Evolutionary conservation across 2,113 vertebrate genomes (phyloP), one percentile per base, ranked within the genome.

Genomic region (Galeopterus variegatus): DNA sequence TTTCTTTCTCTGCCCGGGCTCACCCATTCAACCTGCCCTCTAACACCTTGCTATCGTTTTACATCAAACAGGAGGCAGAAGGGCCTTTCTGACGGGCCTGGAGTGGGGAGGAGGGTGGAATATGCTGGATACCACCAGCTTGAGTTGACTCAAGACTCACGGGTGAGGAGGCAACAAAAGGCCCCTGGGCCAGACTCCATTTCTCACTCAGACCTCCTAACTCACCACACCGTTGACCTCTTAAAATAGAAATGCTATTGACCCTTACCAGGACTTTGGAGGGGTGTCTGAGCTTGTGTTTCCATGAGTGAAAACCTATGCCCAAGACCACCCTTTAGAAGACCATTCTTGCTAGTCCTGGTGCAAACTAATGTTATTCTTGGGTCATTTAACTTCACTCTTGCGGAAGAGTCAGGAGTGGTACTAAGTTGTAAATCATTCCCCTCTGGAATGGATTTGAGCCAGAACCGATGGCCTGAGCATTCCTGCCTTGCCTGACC

Each of bases 311-410:
- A 98, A 98, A 98, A 97, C 93, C 97, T 97, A 97, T 94, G 97
- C 93, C 62, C 41, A 72, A 97, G 98, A 98, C 99, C 99, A 99
- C 98, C 98, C 98, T 98, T 98, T 98, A 98, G 98, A 97, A 98
- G 93, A 90, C 98, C 95, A 65, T 98, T 98, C 98, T 97, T 85
- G 94, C 97, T 98, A 98, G 95, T 97, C 98, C 98, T 96, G 97
- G 93, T 97, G 97, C 97, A 98, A 98, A 98, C 98, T 98, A 98
- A 98, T 98, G 97, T 98, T 99, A 98, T 99, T 98, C 97, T 98
- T 98, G 98, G 98, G 98, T 98, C 98, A 98, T 99, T 99, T 98
- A 98, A 98, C 98, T 98, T 98, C 67, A 97, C 97, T 98, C 96
- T 96, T 96, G 96, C 98, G 97, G 97, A 98, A 98, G 97, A 98